These are phyloP conservation scores for Clytia hemisphaerica DNA, from an alignment of 30 jellyfish, hydroid and myxozoan genomes.

Conservation along the genomic window DNA sequence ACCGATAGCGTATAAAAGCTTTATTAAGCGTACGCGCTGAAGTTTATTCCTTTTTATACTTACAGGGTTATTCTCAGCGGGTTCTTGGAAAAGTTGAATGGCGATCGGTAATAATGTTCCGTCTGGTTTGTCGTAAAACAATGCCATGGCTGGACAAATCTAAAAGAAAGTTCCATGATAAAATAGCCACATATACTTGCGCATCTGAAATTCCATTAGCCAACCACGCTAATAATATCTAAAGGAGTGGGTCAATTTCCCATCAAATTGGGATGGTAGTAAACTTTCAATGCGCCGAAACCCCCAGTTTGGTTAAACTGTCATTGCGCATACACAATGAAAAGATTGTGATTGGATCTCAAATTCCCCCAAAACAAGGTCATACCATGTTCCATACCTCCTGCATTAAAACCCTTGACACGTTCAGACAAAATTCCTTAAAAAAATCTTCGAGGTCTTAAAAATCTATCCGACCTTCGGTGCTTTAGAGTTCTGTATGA, in stretches of 20 bases:
- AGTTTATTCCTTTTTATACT: not conserved
- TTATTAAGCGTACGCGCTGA: no score
- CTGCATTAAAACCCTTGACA: no score
- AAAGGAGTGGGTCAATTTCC: no score
- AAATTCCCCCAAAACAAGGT: slow-evolving; percentile 64
- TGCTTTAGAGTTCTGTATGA: not conserved
- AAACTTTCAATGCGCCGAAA: no score
- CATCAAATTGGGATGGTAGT: no score
- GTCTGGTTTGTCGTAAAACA: slow-evolving; percentile 82
- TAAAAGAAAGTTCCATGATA: slow-evolving; percentile 17
- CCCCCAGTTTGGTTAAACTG: no score
- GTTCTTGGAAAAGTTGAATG: slow-evolving; percentile 86
- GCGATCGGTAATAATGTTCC: slow-evolving; percentile 90
- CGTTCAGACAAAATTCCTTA: not conserved
- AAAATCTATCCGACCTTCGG: not conserved
- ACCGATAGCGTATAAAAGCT: no score
- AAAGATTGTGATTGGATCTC: slow-evolving; percentile 62
- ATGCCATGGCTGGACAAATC: slow-evolving; percentile 90
- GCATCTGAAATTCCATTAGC: no score
- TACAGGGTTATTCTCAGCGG: slow-evolving; percentile 85
- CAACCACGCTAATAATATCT: no score
- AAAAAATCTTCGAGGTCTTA: no score
- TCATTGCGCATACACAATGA: no score
- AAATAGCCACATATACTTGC: not conserved
- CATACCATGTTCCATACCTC: not conserved